Evolutionary conservation across 2,888 invertebrate species (phyloP).

Genomic region (Drosophila mayaguana): DNA sequence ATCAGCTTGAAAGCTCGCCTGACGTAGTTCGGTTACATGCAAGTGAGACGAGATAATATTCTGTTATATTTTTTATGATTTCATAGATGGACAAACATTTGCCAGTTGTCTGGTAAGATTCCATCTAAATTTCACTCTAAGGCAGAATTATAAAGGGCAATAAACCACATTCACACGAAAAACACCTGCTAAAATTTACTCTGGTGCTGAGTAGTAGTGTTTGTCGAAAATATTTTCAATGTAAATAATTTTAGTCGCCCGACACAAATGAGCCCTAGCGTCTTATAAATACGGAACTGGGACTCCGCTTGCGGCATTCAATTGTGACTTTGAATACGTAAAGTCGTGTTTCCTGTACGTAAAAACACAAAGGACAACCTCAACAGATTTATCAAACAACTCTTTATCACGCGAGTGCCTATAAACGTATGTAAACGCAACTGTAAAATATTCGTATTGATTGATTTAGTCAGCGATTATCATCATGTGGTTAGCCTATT

Average conservation of each 20-base stretch:
- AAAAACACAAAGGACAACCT: background rate
- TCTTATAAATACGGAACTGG: constrained; percentile 58
- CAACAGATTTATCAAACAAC: constrained; percentile 5
- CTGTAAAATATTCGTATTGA: constrained; percentile 14
- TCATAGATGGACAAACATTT: constrained; percentile 64
- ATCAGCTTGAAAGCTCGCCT: constrained; percentile 14
- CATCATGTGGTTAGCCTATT: constrained; percentile 22
- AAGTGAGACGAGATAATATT: constrained; percentile 27
- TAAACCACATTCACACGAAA: constrained; percentile 38
- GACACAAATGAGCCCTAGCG: constrained; percentile 19
- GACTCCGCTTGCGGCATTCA: constrained; percentile 26
- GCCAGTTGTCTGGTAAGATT: constrained; percentile 53
- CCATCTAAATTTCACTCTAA: constrained; percentile 46
- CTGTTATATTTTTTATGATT: constrained; percentile 41
- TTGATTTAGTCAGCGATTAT: constrained; percentile 31
- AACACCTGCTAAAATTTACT: constrained; percentile 44
- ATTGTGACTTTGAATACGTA: constrained; percentile 23
- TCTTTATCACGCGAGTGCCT: constrained; percentile 34
- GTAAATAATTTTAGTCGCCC: constrained; percentile 33
- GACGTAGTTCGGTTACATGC: constrained; percentile 17
- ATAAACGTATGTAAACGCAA: background rate
- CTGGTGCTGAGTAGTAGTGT: background rate
- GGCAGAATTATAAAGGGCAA: constrained; percentile 35
- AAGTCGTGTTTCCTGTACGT: constrained; percentile 24
- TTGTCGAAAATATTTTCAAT: constrained; percentile 36